Evolutionary conservation across 2,888 invertebrate species (phyloP).

Genomic region (Athripsodes cinereus): DNA sequence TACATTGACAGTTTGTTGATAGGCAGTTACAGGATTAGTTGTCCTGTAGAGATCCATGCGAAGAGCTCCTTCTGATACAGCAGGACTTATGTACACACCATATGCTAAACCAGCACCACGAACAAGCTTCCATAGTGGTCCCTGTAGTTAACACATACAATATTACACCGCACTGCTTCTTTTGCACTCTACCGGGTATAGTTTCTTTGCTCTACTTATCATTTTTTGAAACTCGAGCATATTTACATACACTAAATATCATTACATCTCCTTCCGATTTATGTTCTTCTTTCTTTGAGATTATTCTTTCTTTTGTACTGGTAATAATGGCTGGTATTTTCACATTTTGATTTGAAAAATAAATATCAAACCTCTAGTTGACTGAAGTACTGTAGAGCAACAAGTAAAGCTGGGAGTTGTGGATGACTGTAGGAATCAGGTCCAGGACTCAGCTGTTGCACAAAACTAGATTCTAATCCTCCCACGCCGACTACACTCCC

Average conservation of each 20-base stretch:
- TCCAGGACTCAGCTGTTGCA: constrained; percentile 61
- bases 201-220: no score
- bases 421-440: constrained; percentile 56
- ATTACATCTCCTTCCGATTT: no score
- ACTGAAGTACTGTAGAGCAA: constrained; percentile 79
- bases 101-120: constrained; percentile 84
- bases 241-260: no score
- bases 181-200: no score
- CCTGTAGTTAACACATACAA: constrained; percentile 56
- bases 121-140: constrained; percentile 84
- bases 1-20: constrained; percentile 68
- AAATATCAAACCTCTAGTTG: constrained; percentile 63
- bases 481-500: constrained; percentile 74
- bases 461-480: constrained; percentile 72
- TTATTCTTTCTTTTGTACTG: no score
- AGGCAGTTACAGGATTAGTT: constrained; percentile 73
- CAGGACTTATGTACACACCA: constrained; percentile 60
- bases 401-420: constrained; percentile 66
- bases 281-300: no score
- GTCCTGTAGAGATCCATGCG: constrained; percentile 70
- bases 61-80: constrained; percentile 63
- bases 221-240: no score
- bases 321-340: no score
- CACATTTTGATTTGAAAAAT: not conserved
- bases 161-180: no score